Base-by-base conservation (phyloP, 2,797 vertebrate genomes). In the Threskiornis aethiopicus region DNA sequence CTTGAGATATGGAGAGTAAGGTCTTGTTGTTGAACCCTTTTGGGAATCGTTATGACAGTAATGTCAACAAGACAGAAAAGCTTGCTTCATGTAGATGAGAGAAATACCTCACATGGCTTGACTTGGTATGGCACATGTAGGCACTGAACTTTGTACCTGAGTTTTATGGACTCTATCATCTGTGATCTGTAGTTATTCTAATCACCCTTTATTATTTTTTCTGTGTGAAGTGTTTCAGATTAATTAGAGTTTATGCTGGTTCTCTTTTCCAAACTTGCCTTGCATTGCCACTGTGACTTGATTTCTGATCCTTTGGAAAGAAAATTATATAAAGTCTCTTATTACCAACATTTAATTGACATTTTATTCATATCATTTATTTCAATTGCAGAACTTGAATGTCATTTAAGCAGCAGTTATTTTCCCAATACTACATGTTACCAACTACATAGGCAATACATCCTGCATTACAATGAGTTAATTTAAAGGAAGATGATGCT, bases 291-390 rank as follows among this genome's bases (percentile, higher is more conserved):
- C 35, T 39, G 17, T 51, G 73, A 47, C 42, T 49, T 49, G 46
- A 78, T 90, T 89, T 90, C 46, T 78, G 33, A 85, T 91, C 58
- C 73, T 84, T 89, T 16, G 35, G 46, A 69, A 84, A 89, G 71
- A 86, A 89, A 96, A 84, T 75, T 82, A 52, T 29, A 37, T 62
- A 1, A 87, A 52, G 21, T 57, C 24, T 66, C 59, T 42, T 67
- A 88, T 90, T 90, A 69, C 49, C n/a, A 69, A 44, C 47, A 61
- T 46, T 72, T 95, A 94, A 95, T 86, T 94, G 90, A 76, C 78
- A 35, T 91, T 93, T 95, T 93, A 84, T 93, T 95, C 7, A 25
- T 90, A 47, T 58, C 0, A 64, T 94, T 89, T 95, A 67, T 96
- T 96, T 95, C 54, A 90, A 44, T 92, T 89, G 33, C 22, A 70